Evolutionary conservation across 2,888 invertebrate genomes (phyloP).

Genomic region (Macrosiphum euphorbiae): DNA sequence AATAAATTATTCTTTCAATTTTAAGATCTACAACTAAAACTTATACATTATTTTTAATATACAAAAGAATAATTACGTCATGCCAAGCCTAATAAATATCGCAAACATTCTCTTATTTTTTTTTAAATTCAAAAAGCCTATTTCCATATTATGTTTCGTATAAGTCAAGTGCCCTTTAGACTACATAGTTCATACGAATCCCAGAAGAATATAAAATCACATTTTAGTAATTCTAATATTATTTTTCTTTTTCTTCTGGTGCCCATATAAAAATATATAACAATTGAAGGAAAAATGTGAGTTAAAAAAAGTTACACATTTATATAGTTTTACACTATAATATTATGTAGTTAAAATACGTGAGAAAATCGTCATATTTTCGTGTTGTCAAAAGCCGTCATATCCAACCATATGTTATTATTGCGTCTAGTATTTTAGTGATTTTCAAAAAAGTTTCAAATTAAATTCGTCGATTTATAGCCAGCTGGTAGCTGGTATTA

Average conservation of each 20-base stretch:
- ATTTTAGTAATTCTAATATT: neutral
- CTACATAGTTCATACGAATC: neutral
- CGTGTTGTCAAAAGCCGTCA: neutral
- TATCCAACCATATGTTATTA: neutral
- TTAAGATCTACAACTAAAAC: neutral
- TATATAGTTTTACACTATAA: no score
- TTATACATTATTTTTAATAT: neutral
- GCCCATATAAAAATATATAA: neutral
- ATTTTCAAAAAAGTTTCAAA: neutral
- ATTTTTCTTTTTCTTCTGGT: neutral
- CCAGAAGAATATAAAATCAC: neutral
- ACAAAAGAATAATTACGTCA: neutral
- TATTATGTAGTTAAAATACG: neutral
- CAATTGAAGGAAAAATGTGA: neutral
- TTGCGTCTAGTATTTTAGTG: neutral
- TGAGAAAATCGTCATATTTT: neutral
- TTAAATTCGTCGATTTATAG: neutral
- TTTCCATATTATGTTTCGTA: neutral
- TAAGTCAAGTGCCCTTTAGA: neutral
- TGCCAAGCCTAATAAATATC: neutral
- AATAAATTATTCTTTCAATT: neutral
- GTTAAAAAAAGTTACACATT: no score
- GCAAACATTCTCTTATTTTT: neutral
- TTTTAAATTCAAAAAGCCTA: neutral
- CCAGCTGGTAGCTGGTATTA: neutral